Percentiles rank a stretch among this genome's conserved stretches.
Evolutionary conservation across 2,888 invertebrate species (phyloP).

Genomic region (Brachypalpus laphriformis): DNA sequence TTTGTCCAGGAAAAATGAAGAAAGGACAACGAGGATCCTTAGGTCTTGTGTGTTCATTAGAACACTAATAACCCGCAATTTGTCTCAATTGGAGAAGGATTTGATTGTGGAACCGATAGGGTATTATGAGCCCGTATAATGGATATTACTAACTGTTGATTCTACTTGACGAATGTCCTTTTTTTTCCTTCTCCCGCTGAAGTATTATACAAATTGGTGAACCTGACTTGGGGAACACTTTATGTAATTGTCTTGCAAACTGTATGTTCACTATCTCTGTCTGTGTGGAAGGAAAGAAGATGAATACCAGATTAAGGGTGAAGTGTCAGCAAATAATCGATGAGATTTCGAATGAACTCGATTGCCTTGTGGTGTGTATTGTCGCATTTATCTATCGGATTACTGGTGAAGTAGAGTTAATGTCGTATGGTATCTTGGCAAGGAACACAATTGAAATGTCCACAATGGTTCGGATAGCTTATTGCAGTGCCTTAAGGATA

Average conservation of each 20-base stretch:
- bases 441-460: conserved; percentile 3
- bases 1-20: not conserved
- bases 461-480: not conserved
- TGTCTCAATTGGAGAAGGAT: conserved; percentile 21
- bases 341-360: conserved; percentile 22
- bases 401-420: not conserved
- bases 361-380: conserved; percentile 26
- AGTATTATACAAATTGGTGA: not conserved
- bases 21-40: not conserved
- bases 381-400: conserved; percentile 7
- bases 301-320: conserved; percentile 29
- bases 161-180: conserved; percentile 6
- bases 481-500: not conserved
- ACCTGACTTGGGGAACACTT: not conserved
- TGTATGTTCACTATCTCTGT: not conserved
- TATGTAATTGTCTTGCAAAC: not conserved
- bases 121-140: conserved; percentile 14
- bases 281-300: not conserved
- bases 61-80: conserved; percentile 35
- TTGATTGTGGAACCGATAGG: conserved; percentile 31
- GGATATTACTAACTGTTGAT: conserved; percentile 39
- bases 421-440: not conserved
- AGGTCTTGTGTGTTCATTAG: not conserved
- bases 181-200: not conserved
- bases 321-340: conserved; percentile 54